Evolutionary conservation across 2,113 vertebrate species (phyloP).

Genomic region (Plecturocebus donacophilus): DNA sequence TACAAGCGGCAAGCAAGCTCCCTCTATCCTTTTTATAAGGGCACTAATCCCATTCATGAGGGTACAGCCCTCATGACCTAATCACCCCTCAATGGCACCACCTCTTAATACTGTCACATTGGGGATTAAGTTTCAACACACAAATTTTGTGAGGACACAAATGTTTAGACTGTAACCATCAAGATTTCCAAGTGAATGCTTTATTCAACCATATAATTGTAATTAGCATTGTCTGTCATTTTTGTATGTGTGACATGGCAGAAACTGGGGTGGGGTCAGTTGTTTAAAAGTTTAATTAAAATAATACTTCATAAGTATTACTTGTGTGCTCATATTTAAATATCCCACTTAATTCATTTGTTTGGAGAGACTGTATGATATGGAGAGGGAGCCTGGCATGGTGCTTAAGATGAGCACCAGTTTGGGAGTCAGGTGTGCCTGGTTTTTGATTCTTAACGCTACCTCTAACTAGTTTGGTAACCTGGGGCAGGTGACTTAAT

Average conservation of each 20-base stretch:
- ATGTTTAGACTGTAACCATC: not conserved
- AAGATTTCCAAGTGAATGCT: not conserved
- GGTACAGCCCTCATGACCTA: not conserved
- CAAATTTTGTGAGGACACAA: not conserved
- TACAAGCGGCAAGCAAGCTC: not conserved
- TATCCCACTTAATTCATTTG: not conserved
- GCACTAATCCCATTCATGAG: not conserved
- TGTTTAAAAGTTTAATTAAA: not conserved
- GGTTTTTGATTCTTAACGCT: not conserved
- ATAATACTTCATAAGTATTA: not conserved
- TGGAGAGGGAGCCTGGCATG: not conserved
- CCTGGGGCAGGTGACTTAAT: not conserved
- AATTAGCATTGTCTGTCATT: not conserved
- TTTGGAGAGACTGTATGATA: not conserved
- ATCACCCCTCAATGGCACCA: not conserved
- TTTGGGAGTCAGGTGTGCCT: not conserved
- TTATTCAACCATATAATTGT: not conserved
- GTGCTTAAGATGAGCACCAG: fast-evolving
- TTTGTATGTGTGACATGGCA: not conserved
- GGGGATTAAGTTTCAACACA: not conserved
- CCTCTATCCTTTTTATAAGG: not conserved
- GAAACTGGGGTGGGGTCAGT: not conserved
- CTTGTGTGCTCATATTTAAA: not conserved
- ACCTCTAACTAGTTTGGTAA: not conserved
- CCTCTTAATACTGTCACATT: not conserved